Evolutionary conservation across 2,888 invertebrate species (phyloP).

Genomic region (Cistogaster globosa): DNA sequence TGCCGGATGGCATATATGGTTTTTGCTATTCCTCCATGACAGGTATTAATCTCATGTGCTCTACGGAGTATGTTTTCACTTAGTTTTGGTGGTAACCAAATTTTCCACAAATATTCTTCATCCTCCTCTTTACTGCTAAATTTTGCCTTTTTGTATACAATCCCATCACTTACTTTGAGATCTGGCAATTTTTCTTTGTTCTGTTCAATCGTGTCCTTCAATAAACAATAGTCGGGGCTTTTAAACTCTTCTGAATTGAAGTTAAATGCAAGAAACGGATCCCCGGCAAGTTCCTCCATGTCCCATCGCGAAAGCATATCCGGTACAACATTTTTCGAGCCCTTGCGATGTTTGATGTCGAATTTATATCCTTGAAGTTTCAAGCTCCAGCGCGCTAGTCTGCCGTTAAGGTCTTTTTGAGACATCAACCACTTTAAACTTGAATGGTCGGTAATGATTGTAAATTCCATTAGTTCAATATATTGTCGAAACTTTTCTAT

Average conservation of each 20-base stretch:
- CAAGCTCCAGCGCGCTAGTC: too few species aligned
- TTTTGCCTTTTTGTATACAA: neutral
- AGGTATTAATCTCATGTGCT: slow-evolving; percentile 7
- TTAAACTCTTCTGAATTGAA: slow-evolving; percentile 14
- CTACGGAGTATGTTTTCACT: neutral
- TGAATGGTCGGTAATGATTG: too few species aligned
- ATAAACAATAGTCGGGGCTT: neutral
- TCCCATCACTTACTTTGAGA: neutral
- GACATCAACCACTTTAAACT: too few species aligned
- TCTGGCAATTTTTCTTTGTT: neutral
- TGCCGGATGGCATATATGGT: neutral
- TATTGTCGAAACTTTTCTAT: neutral
- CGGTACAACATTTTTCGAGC: neutral
- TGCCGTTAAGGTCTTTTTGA: too few species aligned
- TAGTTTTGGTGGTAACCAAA: slow-evolving; percentile 24
- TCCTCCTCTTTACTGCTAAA: neutral
- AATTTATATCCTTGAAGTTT: neutral
- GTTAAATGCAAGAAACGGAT: neutral
- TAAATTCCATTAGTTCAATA: neutral
- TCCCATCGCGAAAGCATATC: slow-evolving; percentile 22
- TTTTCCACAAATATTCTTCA: slow-evolving; percentile 24
- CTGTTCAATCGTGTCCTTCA: slow-evolving; percentile 19
- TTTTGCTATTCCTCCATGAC: slow-evolving; percentile 19
- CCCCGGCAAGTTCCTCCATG: neutral
- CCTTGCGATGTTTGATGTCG: neutral